Conservation (phyloP, 2,113 vertebrate species). For the Cebidichthys violaceus region DNA sequence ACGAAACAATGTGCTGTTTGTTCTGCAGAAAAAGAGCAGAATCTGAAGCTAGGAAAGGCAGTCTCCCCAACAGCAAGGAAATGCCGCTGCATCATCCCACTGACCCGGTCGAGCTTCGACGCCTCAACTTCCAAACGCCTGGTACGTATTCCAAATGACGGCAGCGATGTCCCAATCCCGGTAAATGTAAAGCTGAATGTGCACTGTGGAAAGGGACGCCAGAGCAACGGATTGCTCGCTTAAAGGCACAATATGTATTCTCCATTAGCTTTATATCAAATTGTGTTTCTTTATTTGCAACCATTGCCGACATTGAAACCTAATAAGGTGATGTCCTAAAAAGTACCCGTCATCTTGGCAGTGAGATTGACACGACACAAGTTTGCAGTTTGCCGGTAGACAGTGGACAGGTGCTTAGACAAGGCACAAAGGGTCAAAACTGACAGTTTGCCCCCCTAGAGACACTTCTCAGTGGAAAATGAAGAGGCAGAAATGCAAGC, state of each 20-base stretch:
- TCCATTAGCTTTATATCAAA: neutral
- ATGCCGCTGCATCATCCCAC: constrained; percentile 95
- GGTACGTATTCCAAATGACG: constrained; percentile 83
- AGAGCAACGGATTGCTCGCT: constrained; percentile 13
- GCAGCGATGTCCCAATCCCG: neutral
- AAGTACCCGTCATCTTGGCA: constrained; percentile 1
- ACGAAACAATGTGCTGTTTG: neutral
- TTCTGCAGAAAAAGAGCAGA: constrained; percentile 93
- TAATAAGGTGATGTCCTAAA: constrained; percentile 1
- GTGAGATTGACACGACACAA: constrained; percentile 26
- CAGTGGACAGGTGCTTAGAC: constrained; percentile 60
- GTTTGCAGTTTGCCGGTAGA: constrained; percentile 45
- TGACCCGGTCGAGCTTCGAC: constrained; percentile 95
- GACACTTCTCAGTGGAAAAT: constrained; percentile 51
- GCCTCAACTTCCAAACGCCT: constrained; percentile 98
- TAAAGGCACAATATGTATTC: neutral
- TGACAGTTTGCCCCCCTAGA: constrained; percentile 55
- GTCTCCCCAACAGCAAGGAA: constrained; percentile 96
- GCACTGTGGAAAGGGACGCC: neutral
- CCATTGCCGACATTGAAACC: constrained; percentile 1
- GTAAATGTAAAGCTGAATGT: neutral
- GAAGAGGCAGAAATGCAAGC: constrained; percentile 62
- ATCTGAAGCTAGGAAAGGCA: constrained; percentile 96
- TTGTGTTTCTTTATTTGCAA: constrained; percentile 21
- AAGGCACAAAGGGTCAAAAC: constrained; percentile 53